phyloP scores from a whole-genome alignment of 1,140 invertebrate genomes.

The Heliconius nattereri region DNA sequence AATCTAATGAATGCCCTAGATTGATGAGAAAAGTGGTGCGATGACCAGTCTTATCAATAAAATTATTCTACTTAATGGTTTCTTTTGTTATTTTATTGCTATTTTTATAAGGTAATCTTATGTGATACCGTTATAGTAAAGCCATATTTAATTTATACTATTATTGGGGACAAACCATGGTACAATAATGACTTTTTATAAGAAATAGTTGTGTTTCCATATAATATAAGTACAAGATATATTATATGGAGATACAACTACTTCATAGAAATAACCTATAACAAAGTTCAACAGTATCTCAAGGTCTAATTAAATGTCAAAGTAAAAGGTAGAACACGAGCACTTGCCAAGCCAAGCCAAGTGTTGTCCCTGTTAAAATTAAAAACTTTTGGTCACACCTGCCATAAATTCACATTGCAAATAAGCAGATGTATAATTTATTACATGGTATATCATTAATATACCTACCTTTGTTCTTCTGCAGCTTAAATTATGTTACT shows the following conservation, averaged over 20 bases:
- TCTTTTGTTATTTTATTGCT: too few relatives aligned
- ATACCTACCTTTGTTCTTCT: background rate
- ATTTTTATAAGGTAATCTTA: too few relatives aligned
- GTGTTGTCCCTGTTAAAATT: background rate
- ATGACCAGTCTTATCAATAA: background rate
- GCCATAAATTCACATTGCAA: background rate
- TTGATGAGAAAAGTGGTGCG: background rate
- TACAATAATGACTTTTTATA: too few relatives aligned
- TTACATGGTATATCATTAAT: background rate
- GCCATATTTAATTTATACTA: too few relatives aligned
- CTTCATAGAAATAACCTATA: background rate
- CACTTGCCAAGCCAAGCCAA: background rate
- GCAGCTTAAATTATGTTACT: background rate
- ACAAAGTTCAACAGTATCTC: background rate
- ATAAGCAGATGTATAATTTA: background rate
- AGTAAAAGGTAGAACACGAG: conserved; percentile 2
- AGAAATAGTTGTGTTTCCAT: too few relatives aligned
- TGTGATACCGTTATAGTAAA: too few relatives aligned
- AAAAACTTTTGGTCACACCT: background rate
- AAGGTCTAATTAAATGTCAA: conserved; percentile 8
- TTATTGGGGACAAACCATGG: too few relatives aligned
- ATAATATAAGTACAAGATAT: too few relatives aligned
- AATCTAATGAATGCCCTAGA: background rate
- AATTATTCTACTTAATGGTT: background rate
- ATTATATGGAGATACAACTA: background rate